Base-by-base conservation (phyloP, 2,888 invertebrate species). In the Leptopilina drosophilae region DNA sequence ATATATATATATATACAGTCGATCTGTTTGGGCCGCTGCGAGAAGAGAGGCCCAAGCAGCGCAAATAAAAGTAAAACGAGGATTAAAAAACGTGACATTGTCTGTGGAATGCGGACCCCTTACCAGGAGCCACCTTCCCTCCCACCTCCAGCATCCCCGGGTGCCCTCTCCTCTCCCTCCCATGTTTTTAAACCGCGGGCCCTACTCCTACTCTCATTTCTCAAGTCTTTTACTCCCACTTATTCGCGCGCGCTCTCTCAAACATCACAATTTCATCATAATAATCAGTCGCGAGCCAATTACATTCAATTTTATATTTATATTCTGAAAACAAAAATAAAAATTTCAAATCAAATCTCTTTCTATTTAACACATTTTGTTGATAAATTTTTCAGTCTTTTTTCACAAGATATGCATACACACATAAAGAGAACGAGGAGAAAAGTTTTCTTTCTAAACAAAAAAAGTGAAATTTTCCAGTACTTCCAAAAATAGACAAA, bases 51-150 rank as follows among this genome's bases (percentile, higher is more conserved):
- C 76, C 75, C 67, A 64, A 78, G 82, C 85, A 85, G 85, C 85
- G 86, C 87, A 87, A 90, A 91, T 90, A 89, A 89, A 82, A 91
- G 90, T 89, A 90, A 90, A 91, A 89, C 88, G 88, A 87, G 90
- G 89, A 89, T 90, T 91, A 90, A 89, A 87, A 91, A 91, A 91
- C 90, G 90, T 90, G 91, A 91, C 91, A 91, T 90, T 91, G 90
- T 90, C 91, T 89, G 91, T 90, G 91, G 91, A 91, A 91, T 91
- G 91, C 90, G 91, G 89, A 89, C 88, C 89, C 91, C 91, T 89
- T 89, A 87, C 89, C 88, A 82, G 85, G 82, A 82, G 85, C 77
- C 82, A 77, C 83, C 83, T 76, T 81, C 77, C 82, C 73, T 77
- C 85, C 79, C 78, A 73, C 76, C 83, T 80, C 80, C 82, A 64